Evolutionary conservation across 1,140 invertebrate species (phyloP), one percentile per base, ranked within the genome.

Genomic region (Drosophila yakuba): DNA sequence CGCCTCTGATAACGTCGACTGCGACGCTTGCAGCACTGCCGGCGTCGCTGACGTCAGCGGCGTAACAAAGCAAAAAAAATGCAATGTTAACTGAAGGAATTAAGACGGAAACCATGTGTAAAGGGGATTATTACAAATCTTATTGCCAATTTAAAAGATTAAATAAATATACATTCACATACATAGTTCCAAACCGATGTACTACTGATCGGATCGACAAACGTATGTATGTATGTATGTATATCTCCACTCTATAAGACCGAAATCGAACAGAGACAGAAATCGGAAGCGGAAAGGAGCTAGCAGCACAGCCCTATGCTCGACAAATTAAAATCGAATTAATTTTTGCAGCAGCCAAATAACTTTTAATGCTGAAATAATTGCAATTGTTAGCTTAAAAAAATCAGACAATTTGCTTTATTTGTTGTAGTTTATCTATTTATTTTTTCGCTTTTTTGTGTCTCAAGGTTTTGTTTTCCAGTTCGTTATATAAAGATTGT

Each of bases 341-440:
- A 48, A 69, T 69, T 69, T 71, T 71, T 48, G 63, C 64, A 69
- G 39, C 48, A 39, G 11, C 39, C 48, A 44, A 55, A 52, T 47
- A 20, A 56, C 39, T 55, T 55, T 63, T 69, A 69, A 71, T 71
- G 67, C 69, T 51, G 25, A 71, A 69, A 71, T 71, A 71, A 71
- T 69, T 57, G 63, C 38, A 57, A 71, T 69, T 69, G 66, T 56
- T 48, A 25, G 25, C 23, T 25, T 32, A 23, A 48, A 48, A 48
- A 48, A 48, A 48, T 7, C 6, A 6, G 3, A 45, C 41, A 12
- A 28, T 14, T 28, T 7, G 51, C 59, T 62, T 62, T 62, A 43
- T n/a, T 62, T 47, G n/a, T 45, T n/a, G 3, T 28, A 11, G 41
- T 17, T 52, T 41, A 6, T 47, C 35, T 48, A 14, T 44, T 38